These are phyloP conservation scores for Mallotus villosus DNA, from an alignment of 2,797 vertebrate genomes.

Conservation along the genomic window DNA sequence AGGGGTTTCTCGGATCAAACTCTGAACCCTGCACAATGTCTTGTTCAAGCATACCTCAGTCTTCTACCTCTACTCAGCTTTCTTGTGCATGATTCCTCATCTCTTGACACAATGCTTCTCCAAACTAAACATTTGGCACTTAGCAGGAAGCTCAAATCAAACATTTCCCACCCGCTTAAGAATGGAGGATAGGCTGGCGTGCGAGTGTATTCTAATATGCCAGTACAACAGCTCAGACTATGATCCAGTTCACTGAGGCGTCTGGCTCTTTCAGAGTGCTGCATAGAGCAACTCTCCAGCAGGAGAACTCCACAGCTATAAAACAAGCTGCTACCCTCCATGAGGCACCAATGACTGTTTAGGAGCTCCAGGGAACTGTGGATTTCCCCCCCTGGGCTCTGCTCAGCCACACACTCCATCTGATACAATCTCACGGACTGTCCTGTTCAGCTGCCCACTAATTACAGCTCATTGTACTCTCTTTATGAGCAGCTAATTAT, in stretches of 20 bases:
- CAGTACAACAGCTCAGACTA: neutral
- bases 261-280: slow-evolving; percentile 37
- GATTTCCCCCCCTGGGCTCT: slow-evolving; percentile 18
- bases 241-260: neutral
- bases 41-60: too few species aligned
- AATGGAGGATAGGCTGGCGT: neutral
- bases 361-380: slow-evolving; percentile 43
- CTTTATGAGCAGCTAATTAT: slow-evolving; percentile 14
- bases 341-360: slow-evolving; percentile 38
- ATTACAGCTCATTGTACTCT: slow-evolving; percentile 3
- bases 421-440: slow-evolving; percentile 19
- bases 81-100: too few species aligned
- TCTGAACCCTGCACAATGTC: too few species aligned
- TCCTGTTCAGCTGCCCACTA: slow-evolving; percentile 11
- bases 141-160: too few species aligned
- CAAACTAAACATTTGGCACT: too few species aligned
- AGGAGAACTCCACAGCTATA: slow-evolving; percentile 30
- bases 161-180: too few species aligned
- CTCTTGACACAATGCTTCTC: too few species aligned
- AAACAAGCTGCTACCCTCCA: slow-evolving; percentile 4
- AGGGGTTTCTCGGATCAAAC: too few species aligned
- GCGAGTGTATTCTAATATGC: neutral
- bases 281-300: neutral
- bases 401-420: slow-evolving; percentile 31
- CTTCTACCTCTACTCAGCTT: too few species aligned